Base-by-base conservation (phyloP, 2,797 vertebrate species). In the Ctenosaura bakeri region DNA sequence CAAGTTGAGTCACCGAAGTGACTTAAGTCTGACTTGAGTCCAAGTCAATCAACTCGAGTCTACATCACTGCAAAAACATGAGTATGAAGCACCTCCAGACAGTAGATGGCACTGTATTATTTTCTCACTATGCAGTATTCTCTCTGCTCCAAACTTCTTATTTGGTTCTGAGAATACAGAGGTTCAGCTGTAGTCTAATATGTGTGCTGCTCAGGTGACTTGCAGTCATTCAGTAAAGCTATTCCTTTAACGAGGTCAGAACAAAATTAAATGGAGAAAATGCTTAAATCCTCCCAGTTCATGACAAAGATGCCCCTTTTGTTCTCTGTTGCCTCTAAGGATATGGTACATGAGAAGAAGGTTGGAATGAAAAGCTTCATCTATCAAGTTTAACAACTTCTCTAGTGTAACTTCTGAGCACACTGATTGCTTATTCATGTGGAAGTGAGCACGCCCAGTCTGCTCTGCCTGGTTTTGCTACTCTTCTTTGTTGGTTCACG, bases 351-450 rank as follows among this genome's bases (percentile, higher is more conserved):
- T 0, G 0, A 94, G 94, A 92, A 74, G 90, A 76, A 92, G 94
- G 92, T 93, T 96, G 94, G 92, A 96, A 97, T 95, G 93, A 96
- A 97, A 95, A 96, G 96, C 96, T 97, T 97, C 96, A 97, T 98
- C 98, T 97, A 98, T 98, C 98, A 97, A 96, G 98, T 98, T 98
- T 97, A 98, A 98, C 98, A 98, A 98, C 98, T 98, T 98, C 85
- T 98, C 96, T 98, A 97, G 95, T 97, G 97, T 98, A 98, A 97
- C 97, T 96, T 98, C 98, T 98, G 98, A 98, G 97, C 97, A 97
- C 94, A 92, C 97, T 98, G 94, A 99, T 99, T 99, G 98, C 98
- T 98, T 98, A 99, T 99, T 98, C 98, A 99, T 98, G 98, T 97
- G 96, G 98, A 99, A 99, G 97, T 96, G 97, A 98, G 98, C 98